These are phyloP conservation scores for Plebejus argus DNA, from an alignment of 2,888 invertebrate genomes.

Conservation along the genomic window DNA sequence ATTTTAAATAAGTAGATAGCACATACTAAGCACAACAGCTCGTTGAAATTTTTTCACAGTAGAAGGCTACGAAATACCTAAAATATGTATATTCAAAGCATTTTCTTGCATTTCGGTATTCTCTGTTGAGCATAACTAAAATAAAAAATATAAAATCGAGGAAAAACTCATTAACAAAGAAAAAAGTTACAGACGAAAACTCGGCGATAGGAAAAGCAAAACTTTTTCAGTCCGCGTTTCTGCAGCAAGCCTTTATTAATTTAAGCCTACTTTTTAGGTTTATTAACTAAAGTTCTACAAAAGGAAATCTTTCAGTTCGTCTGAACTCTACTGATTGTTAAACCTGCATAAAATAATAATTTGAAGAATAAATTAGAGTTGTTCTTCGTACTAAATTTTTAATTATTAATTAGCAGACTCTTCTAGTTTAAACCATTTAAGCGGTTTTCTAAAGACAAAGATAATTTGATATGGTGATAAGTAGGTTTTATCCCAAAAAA, in stretches of 20 bases:
- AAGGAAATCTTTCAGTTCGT: constrained; percentile 4
- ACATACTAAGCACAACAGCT: too few relatives aligned
- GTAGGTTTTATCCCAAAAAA: neutral
- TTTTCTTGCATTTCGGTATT: neutral
- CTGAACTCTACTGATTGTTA: neutral
- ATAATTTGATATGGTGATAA: too few relatives aligned
- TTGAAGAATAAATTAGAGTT: too few relatives aligned
- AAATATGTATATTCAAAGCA: neutral
- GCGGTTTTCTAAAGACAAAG: too few relatives aligned
- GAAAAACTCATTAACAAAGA: constrained; percentile 11
- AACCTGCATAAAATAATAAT: neutral
- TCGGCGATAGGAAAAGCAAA: neutral
- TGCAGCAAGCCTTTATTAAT: constrained; percentile 17
- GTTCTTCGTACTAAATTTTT: too few relatives aligned
- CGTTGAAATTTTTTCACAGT: neutral
- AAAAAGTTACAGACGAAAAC: constrained; percentile 15
- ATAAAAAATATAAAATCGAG: neutral
- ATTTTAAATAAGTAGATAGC: too few relatives aligned
- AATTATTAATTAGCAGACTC: too few relatives aligned
- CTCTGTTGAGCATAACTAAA: neutral
- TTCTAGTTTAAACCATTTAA: too few relatives aligned
- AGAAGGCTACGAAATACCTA: neutral
- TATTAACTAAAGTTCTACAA: constrained; percentile 9
- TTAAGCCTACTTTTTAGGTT: neutral
- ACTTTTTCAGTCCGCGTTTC: constrained; percentile 6